These are phyloP conservation scores for Hipposideros larvatus DNA, from an alignment of 2,797 vertebrate species.

Conservation along the genomic window DNA sequence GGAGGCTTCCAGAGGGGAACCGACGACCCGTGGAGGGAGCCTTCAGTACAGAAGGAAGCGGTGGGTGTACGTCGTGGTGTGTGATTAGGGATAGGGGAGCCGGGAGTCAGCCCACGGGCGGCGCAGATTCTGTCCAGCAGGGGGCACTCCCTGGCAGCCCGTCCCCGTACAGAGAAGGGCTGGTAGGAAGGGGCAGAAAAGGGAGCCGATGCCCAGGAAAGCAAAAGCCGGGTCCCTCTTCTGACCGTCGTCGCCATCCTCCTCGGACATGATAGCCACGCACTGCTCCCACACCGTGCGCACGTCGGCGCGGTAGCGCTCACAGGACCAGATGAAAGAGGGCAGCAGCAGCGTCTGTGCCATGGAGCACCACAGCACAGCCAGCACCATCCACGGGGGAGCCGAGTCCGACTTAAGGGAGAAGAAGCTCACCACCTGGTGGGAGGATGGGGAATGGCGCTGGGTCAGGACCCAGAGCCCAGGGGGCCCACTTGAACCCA, in stretches of 20 bases:
- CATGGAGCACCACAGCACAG: conserved; percentile 92
- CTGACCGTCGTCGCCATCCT: conserved; percentile 90
- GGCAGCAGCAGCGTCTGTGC: conserved; percentile 91
- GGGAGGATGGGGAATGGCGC: conserved; percentile 21
- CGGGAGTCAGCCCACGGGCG: neutral
- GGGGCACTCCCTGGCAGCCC: conserved; percentile 63
- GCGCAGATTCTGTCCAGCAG: conserved; percentile 50
- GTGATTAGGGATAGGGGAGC: neutral
- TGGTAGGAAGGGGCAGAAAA: neutral
- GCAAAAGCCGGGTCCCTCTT: neutral
- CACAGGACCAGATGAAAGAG: conserved; percentile 92
- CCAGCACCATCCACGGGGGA: conserved; percentile 91
- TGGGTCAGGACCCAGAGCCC: neutral
- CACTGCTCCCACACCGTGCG: conserved; percentile 92
- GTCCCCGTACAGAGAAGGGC: neutral
- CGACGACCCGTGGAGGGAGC: neutral
- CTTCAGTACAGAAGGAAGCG: neutral
- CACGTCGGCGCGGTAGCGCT: conserved; percentile 90
- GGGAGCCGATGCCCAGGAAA: neutral
- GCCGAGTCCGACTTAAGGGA: conserved; percentile 91
- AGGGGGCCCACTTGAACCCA: neutral
- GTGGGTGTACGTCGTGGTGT: accelerated
- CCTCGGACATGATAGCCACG: conserved; percentile 91
- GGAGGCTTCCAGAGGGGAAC: neutral
- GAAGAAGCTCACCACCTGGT: conserved; percentile 91